Evolutionary conservation across 2,888 invertebrate genomes (phyloP).

Genomic region (Zootermopsis nevadensis): DNA sequence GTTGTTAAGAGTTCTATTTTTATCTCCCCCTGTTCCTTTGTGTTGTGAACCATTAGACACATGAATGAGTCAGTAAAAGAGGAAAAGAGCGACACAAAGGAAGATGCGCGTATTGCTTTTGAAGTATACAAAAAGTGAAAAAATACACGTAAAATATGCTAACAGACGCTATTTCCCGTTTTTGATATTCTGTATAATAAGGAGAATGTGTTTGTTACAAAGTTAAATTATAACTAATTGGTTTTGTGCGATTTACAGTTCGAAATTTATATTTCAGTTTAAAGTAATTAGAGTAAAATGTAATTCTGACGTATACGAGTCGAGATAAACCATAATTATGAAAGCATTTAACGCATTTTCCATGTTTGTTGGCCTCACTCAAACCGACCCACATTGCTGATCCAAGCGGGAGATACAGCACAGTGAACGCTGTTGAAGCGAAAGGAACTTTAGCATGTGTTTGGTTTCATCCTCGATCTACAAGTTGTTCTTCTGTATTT

Average conservation of each 20-base stretch:
- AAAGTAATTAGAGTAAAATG: slow-evolving; percentile 2
- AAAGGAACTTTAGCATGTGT: too few species aligned
- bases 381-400: background rate
- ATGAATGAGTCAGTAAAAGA: background rate
- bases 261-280: background rate
- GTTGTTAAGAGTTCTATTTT: background rate
- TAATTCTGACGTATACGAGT: background rate
- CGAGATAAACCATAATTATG: background rate
- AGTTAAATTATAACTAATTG: background rate
- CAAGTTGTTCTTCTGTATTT: too few species aligned
- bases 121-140: background rate
- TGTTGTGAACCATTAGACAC: background rate
- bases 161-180: background rate
- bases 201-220: background rate
- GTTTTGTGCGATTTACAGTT: background rate
- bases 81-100: background rate
- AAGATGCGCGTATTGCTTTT: background rate
- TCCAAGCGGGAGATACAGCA: background rate
- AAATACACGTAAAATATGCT: background rate
- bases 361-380: background rate
- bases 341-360: background rate
- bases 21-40: background rate
- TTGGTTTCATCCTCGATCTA: too few species aligned
- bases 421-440: too few species aligned
- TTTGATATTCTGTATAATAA: background rate